Conservation (phyloP, 2,888 invertebrate genomes). For the Brachyopa scutellaris region DNA sequence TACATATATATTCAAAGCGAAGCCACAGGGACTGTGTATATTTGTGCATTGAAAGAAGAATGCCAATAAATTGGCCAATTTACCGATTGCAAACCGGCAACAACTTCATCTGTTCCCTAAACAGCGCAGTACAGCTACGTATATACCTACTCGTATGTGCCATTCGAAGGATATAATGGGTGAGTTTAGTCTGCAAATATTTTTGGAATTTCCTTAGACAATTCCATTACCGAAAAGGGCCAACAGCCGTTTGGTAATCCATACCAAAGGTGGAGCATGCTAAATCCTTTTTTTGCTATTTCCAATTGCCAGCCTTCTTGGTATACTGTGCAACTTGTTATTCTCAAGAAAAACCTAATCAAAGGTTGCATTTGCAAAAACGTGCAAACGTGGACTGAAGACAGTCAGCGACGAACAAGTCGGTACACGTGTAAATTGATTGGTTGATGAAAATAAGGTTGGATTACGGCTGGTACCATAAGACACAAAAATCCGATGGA, state of each 20-base stretch:
- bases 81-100: conserved; percentile 41
- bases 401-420: conserved; percentile 19
- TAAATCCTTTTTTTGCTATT: conserved; percentile 18
- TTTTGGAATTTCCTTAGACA: conserved; percentile 48
- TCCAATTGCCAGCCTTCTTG: conserved; percentile 10
- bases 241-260: conserved; percentile 24
- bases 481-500: too few species aligned
- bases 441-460: too few species aligned
- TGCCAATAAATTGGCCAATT: conserved; percentile 70
- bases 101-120: too few species aligned
- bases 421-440: too few species aligned
- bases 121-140: too few species aligned
- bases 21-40: conserved; percentile 12
- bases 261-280: conserved; percentile 29
- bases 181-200: conserved; percentile 51
- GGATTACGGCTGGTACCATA: too few species aligned
- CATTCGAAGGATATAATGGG: conserved; percentile 27
- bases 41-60: conserved; percentile 38
- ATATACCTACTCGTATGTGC: too few species aligned
- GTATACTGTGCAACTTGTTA: conserved; percentile 10
- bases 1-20: conserved; percentile 28
- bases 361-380: conserved; percentile 7
- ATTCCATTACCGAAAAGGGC: conserved; percentile 53
- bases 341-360: conserved; percentile 12
- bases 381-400: not conserved